These are phyloP conservation scores for Lytechinus pictus DNA, from an alignment of 35 echinoderm and acorn worm species.

Conservation along the genomic window DNA sequence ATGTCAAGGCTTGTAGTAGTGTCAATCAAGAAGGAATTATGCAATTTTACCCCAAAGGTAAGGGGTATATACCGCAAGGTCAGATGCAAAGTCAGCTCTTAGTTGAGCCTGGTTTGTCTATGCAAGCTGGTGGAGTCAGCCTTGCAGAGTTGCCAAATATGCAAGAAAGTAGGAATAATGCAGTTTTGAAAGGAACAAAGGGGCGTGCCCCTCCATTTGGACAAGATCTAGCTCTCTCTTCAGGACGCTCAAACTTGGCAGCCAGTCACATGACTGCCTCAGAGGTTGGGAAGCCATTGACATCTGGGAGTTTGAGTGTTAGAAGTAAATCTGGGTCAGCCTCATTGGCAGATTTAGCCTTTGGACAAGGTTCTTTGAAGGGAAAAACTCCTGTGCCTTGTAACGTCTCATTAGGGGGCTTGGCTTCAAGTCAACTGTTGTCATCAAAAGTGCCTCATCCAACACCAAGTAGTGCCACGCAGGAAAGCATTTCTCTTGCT, in stretches of 20 bases:
- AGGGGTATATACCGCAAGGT: neutral
- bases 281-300: neutral
- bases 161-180: neutral
- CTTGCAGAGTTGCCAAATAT: neutral
- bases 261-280: neutral
- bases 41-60: neutral
- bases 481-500: neutral
- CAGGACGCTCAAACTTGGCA: conserved; percentile 41
- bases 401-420: neutral
- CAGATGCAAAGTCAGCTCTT: neutral
- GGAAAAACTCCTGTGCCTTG: neutral
- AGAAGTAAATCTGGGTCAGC: neutral
- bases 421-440: neutral
- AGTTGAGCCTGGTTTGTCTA: conserved; percentile 6
- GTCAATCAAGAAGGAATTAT: neutral
- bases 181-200: neutral
- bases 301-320: neutral
- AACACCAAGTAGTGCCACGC: neutral
- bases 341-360: neutral
- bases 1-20: neutral
- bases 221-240: neutral
- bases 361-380: neutral
- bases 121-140: conserved; percentile 23
- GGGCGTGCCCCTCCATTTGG: neutral
- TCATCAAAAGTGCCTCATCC: neutral